A percentile compares a stretch with the other conserved stretches of the same genome.
These are phyloP conservation scores for Upupa epops DNA, from an alignment of 2,113 vertebrate genomes.

Conservation along the genomic window DNA sequence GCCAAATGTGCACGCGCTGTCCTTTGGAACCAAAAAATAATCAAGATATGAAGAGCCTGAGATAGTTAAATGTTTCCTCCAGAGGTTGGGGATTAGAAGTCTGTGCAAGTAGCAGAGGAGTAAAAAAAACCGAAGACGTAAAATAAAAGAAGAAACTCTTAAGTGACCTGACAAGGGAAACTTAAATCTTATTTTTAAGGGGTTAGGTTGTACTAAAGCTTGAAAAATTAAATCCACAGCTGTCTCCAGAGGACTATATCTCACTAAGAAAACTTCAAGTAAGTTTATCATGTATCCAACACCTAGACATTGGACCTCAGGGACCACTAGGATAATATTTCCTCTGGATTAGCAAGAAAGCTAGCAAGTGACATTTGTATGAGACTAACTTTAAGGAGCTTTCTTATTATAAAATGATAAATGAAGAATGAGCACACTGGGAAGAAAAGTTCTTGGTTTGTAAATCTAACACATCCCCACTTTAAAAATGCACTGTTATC, in stretches of 20 bases:
- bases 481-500: conserved; percentile 24
- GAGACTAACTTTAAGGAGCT: conserved; percentile 53
- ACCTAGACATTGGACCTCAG: conserved; percentile 79
- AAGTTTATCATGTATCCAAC: conserved; percentile 83
- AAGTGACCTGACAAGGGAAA: conserved; percentile 77
- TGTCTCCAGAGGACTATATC: conserved; percentile 74
- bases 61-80: conserved; percentile 61
- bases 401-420: conserved; percentile 73
- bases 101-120: conserved; percentile 72
- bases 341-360: conserved; percentile 79
- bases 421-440: conserved; percentile 57
- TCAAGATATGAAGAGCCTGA: conserved; percentile 22
- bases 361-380: conserved; percentile 74
- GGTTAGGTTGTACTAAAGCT: conserved; percentile 71
- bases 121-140: conserved; percentile 40
- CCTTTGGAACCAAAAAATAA: conserved; percentile 45
- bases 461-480: conserved; percentile 16
- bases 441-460: conserved; percentile 56
- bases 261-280: conserved; percentile 75
- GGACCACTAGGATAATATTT: conserved; percentile 79
- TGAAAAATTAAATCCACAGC: conserved; percentile 75
- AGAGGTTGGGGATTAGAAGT: conserved; percentile 66
- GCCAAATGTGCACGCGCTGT: neutral
- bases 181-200: conserved; percentile 81
- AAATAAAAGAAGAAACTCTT: conserved; percentile 74